Evolutionary conservation across 2,797 vertebrate genomes (phyloP).

Genomic region (Tragopan temminckii): DNA sequence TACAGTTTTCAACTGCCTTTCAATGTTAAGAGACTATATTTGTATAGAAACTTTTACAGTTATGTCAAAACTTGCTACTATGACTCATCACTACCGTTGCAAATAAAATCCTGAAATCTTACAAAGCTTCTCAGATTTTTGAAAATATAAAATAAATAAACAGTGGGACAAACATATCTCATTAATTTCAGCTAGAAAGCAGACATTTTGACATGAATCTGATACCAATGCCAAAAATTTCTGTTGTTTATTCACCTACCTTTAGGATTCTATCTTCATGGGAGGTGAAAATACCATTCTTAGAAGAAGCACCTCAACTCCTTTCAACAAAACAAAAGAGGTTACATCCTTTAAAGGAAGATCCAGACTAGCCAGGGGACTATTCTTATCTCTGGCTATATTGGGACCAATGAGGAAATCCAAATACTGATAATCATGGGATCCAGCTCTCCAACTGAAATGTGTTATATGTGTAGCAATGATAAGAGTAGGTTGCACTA

Average conservation of each 20-base stretch:
- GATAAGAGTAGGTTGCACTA: rapidly evolving
- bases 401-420: neutral
- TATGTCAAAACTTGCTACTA: neutral
- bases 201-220: neutral
- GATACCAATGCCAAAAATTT: neutral
- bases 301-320: neutral
- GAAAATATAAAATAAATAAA: neutral
- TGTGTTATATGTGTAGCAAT: rapidly evolving
- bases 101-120: neutral
- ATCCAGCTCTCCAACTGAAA: neutral
- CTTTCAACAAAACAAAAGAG: neutral
- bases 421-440: neutral
- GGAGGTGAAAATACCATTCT: neutral
- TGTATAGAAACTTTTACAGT: neutral
- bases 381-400: neutral
- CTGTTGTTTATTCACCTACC: neutral
- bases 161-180: neutral
- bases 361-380: neutral
- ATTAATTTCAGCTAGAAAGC: neutral
- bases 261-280: neutral
- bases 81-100: neutral
- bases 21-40: neutral
- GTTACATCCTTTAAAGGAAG: neutral
- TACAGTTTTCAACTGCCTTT: neutral
- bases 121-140: neutral